phyloP scores from a whole-genome alignment of 2,113 vertebrate genomes.

The Apteryx mantelli region DNA sequence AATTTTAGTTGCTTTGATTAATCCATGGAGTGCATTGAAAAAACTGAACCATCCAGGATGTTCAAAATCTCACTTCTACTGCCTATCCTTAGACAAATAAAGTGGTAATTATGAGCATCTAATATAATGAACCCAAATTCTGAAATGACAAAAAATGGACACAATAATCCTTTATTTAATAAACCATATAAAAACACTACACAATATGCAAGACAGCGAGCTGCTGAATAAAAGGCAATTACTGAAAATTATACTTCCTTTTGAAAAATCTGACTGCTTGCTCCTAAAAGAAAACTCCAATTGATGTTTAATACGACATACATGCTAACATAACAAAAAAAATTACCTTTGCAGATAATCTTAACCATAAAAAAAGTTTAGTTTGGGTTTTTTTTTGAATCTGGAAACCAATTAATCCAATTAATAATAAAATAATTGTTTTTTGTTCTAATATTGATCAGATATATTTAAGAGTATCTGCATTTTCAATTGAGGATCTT shows the following conservation, averaged over 20 bases:
- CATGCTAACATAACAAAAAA: neutral
- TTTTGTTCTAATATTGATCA: conserved; percentile 23
- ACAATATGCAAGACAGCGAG: neutral
- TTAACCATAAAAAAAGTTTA: neutral
- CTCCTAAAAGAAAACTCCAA: neutral
- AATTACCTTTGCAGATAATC: neutral
- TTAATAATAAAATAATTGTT: neutral
- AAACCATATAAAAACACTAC: neutral
- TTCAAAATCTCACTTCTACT: neutral
- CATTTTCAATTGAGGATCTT: neutral
- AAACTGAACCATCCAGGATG: neutral
- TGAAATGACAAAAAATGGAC: neutral
- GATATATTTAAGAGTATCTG: neutral
- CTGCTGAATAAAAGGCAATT: neutral
- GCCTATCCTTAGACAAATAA: neutral
- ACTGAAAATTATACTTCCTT: neutral
- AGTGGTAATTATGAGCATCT: neutral
- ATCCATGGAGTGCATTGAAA: neutral
- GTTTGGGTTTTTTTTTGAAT: neutral
- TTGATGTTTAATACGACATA: neutral
- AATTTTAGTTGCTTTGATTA: neutral
- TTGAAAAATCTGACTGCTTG: neutral
- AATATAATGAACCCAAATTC: neutral
- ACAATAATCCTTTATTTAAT: neutral
- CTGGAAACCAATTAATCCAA: neutral